Evolutionary conservation across 1,140 invertebrate species (phyloP).

Genomic region (Aphidius gifuensis): DNA sequence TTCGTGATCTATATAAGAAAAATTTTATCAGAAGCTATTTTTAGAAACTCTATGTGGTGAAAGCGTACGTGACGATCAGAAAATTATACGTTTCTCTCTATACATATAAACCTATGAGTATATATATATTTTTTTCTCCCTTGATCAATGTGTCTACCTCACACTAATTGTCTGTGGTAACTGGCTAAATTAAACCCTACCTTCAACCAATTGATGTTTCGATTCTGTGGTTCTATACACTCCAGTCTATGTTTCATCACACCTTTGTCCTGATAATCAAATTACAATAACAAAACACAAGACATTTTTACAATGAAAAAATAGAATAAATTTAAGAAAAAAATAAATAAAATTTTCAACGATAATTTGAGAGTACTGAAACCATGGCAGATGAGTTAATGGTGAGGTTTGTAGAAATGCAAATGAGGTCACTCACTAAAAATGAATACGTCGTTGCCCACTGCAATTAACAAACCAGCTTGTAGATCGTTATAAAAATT

Average conservation of each 20-base stretch:
- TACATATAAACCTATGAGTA: not conserved
- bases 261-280: too few relatives aligned
- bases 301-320: too few relatives aligned
- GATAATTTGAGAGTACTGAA: too few relatives aligned
- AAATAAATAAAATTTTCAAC: too few relatives aligned
- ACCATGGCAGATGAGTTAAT: not conserved
- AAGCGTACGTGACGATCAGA: conserved; percentile 14
- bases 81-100: conserved; percentile 11
- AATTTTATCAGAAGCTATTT: too few relatives aligned
- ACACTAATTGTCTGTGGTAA: conserved; percentile 21
- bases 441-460: conserved; percentile 3
- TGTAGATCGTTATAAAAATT: not conserved
- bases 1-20: too few relatives aligned
- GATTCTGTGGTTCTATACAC: not conserved
- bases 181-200: conserved; percentile 21
- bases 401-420: not conserved
- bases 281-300: too few relatives aligned
- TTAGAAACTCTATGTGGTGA: conserved; percentile 15
- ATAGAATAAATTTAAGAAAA: too few relatives aligned
- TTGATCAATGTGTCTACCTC: conserved; percentile 1
- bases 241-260: not conserved
- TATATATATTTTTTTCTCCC: not conserved
- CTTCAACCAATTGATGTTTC: conserved; percentile 14
- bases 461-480: not conserved
- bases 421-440: conserved; percentile 3